Percentiles rank a stretch among this genome's conserved stretches.
phyloP scores from a whole-genome alignment of 2,888 invertebrate species.

The Hemicrepidius hirtus region DNA sequence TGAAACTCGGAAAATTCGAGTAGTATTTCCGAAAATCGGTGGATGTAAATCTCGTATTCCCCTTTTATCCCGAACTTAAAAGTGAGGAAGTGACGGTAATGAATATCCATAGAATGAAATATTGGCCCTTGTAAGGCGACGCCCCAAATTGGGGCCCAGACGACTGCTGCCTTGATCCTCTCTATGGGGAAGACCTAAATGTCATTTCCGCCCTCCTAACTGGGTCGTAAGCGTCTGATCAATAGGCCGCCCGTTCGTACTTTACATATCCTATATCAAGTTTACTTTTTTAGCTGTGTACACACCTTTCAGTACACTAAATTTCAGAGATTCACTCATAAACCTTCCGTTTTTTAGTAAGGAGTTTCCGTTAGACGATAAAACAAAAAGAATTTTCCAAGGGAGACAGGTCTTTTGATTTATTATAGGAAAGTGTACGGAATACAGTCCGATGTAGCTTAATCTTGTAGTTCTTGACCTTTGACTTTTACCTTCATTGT shows the following conservation, averaged over 20 bases:
- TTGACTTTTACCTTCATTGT: background rate
- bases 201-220: slow-evolving; percentile 59
- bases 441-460: background rate
- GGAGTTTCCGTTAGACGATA: background rate
- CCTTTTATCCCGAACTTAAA: slow-evolving; percentile 15
- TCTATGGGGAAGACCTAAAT: slow-evolving; percentile 59
- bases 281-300: slow-evolving; percentile 24
- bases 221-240: slow-evolving; percentile 60
- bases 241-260: slow-evolving; percentile 57
- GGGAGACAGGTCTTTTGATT: slow-evolving; percentile 4
- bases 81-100: slow-evolving; percentile 54
- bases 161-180: slow-evolving; percentile 61
- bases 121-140: slow-evolving; percentile 62
- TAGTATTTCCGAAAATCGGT: background rate
- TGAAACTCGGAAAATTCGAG: background rate
- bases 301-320: slow-evolving; percentile 1
- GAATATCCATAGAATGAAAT: slow-evolving; percentile 65
- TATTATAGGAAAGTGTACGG: background rate
- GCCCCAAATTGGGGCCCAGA: slow-evolving; percentile 55
- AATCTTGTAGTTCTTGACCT: slow-evolving; percentile 4
- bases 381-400: background rate
- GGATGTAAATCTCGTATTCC: slow-evolving; percentile 2
- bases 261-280: slow-evolving; percentile 45
- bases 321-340: slow-evolving; percentile 4
- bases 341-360: background rate